These are phyloP conservation scores for Moxostoma hubbsi DNA, from an alignment of 2,797 vertebrate species.

Conservation along the genomic window DNA sequence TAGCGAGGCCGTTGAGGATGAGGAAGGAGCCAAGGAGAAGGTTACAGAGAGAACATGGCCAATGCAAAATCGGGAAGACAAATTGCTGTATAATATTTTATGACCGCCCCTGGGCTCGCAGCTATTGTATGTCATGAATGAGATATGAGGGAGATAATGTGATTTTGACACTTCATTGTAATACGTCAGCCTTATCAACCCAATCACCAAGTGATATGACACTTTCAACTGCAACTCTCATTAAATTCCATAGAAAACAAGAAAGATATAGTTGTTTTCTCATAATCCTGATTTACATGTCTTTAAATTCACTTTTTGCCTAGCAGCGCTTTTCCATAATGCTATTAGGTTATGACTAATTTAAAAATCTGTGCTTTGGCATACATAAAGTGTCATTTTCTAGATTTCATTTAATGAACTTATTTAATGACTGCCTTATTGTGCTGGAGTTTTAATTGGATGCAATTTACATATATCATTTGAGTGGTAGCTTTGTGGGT, in stretches of 20 bases:
- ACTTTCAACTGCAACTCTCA: constrained; percentile 20
- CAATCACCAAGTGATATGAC: constrained; percentile 25
- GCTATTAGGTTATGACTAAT: constrained; percentile 30
- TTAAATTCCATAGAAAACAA: constrained; percentile 17
- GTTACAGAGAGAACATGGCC: constrained; percentile 32
- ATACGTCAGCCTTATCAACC: constrained; percentile 31
- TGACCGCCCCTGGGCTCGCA: constrained; percentile 45
- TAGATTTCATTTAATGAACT: constrained; percentile 28
- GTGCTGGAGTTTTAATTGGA: constrained; percentile 47
- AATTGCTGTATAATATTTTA: constrained; percentile 41
- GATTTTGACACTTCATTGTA: constrained; percentile 35
- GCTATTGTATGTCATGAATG: constrained; percentile 51
- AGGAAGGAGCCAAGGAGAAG: constrained; percentile 23
- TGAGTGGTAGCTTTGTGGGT: constrained; percentile 14
- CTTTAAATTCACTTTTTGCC: constrained; percentile 25
- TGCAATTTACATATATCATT: constrained; percentile 30
- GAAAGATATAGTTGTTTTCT: constrained; percentile 25
- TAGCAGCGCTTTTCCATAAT: constrained; percentile 20
- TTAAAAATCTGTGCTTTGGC: constrained; percentile 13
- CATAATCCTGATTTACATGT: constrained; percentile 32
- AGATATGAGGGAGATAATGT: constrained; percentile 48
- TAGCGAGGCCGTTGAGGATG: constrained; percentile 23
- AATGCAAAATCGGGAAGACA: constrained; percentile 32
- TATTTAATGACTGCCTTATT: constrained; percentile 38
- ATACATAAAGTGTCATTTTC: constrained; percentile 39